These are phyloP conservation scores for Napeogenes inachia DNA, from an alignment of 2,888 invertebrate species.

Conservation along the genomic window DNA sequence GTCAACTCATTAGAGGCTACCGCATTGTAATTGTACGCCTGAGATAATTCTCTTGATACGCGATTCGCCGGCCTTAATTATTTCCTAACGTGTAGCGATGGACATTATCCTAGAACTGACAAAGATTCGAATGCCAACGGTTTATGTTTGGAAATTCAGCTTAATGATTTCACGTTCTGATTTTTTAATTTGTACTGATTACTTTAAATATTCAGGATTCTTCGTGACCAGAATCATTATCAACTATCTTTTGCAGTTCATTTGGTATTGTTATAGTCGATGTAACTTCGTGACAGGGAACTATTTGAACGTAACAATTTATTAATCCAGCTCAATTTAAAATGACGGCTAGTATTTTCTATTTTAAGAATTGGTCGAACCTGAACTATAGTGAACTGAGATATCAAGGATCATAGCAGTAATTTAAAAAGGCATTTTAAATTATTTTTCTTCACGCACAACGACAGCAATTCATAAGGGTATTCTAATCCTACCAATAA, in stretches of 20 bases:
- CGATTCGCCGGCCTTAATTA: conserved; percentile 27
- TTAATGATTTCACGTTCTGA: too few species aligned
- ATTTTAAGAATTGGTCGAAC: background rate
- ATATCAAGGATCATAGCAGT: background rate
- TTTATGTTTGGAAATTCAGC: too few species aligned
- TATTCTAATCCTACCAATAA: too few species aligned
- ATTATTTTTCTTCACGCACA: too few species aligned
- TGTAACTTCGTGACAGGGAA: conserved; percentile 1
- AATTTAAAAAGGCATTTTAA: too few species aligned
- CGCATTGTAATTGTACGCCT: conserved; percentile 19
- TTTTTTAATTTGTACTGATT: too few species aligned
- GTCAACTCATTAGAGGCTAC: conserved; percentile 21
- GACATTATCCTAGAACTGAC: conserved; percentile 5
- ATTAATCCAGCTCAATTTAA: conserved; percentile 5
- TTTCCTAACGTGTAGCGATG: conserved; percentile 24
- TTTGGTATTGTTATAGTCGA: background rate
- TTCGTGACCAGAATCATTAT: background rate
- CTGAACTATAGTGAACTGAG: background rate
- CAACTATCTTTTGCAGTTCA: background rate
- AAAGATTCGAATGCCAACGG: too few species aligned
- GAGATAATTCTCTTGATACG: conserved; percentile 21
- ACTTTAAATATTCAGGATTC: background rate
- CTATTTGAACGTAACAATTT: conserved; percentile 4
- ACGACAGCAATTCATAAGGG: too few species aligned
- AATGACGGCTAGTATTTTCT: background rate